Evolutionary conservation across 2,797 vertebrate genomes (phyloP), one percentile per base, ranked within the genome.

Genomic region (Leptatherina wallacei): DNA sequence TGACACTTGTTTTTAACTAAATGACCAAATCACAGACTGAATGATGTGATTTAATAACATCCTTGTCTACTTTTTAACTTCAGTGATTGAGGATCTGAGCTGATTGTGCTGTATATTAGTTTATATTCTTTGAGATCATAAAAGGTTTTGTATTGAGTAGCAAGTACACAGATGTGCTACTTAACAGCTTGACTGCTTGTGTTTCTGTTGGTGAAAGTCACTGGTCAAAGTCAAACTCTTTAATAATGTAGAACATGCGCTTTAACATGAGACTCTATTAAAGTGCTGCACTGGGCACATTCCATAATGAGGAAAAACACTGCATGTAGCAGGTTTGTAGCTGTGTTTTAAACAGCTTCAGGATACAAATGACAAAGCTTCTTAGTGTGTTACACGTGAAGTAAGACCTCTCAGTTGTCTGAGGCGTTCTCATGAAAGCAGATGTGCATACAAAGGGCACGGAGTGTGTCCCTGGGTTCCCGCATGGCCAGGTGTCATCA

Each of bases 401-500:
- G n/a, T 9, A 24, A 52, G 71, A 55, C 27, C 59, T 3, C 8
- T 63, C 40, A 32, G 47, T 78, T 44, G 29, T 64, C 55, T 32
- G 64, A 4, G 14, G n/a, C 6, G 47, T 74, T 72, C 3, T 51
- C 20, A 12, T 6, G 7, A 6, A 22, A 49, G n/a, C 20, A 6
- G 52, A 47, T 61, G 30, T 47, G 51, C 59, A 60, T 30, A 27
- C n/a, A 30, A 59, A 55, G 33, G 29, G 55, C 47, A 7, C 14
- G 22, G 22, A 71, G 59, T 65, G 71, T 76, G 67, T 81, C 69
- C 27, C 24, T 56, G 29, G 30, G 51, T 61, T 47, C 56, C 61
- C 33, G 75, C 55, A 57, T 29, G 77, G 36, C 83, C 84, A 85
- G 82, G 83, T 87, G 83, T 84, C 82, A 81, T 90, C 85, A 87